Evolutionary conservation across 1,140 invertebrate genomes (phyloP).

Genomic region (Tachypleus tridentatus): DNA sequence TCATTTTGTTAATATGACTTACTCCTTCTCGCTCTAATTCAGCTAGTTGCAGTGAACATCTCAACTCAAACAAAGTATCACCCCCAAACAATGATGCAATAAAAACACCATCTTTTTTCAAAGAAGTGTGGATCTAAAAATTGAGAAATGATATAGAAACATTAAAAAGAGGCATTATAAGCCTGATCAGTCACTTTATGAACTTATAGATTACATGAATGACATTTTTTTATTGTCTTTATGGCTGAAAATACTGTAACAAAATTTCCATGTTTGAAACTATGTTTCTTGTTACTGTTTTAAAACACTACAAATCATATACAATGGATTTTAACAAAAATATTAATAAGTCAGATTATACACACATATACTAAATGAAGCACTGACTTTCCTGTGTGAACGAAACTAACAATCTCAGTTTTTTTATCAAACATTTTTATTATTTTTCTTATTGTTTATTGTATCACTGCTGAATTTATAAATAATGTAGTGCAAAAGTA

Average conservation of each 20-base stretch:
- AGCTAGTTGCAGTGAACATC: constrained; percentile 82
- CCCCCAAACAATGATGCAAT: constrained; percentile 92
- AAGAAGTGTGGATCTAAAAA: constrained; percentile 36
- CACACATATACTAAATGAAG: too few species aligned
- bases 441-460: neutral
- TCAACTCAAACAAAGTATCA: constrained; percentile 85
- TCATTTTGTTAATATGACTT: constrained; percentile 7
- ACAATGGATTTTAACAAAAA: too few species aligned
- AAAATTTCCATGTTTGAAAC: too few species aligned
- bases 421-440: constrained; percentile 1
- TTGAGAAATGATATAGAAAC: constrained; percentile 8
- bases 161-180: neutral
- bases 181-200: constrained; percentile 3
- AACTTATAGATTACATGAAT: constrained; percentile 11
- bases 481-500: constrained; percentile 9
- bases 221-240: neutral
- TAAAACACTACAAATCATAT: too few species aligned
- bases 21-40: constrained; percentile 80
- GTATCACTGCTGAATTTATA: neutral
- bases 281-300: too few species aligned
- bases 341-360: too few species aligned
- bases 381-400: too few species aligned
- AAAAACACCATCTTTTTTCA: constrained; percentile 87
- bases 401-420: neutral
- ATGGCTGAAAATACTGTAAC: too few species aligned